Base-by-base conservation (phyloP, 2,888 invertebrate species). In the Cremastinae sp. region DNA sequence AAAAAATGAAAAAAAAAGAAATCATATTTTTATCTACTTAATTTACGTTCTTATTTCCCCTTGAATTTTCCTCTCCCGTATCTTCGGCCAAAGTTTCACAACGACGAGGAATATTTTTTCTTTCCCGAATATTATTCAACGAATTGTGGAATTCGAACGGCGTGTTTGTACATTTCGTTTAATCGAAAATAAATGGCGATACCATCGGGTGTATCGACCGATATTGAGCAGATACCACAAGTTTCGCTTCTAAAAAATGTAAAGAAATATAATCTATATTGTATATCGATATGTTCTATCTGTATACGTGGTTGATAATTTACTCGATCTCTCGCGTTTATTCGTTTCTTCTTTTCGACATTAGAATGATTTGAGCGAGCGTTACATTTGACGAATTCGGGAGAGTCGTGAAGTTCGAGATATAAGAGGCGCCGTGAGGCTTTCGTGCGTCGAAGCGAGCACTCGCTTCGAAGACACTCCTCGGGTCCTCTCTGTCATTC, bases 401-500 rank as follows among this genome's bases (percentile, higher is more conserved):
- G 5, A 28, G 28, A 28, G 28, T 3, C 2, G 28, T 28, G 28
- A 28, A 28, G 2, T 28, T 5, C 28, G 28, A 28, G 5, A 28
- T 28, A 5, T 5, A 5, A 28, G 28, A 5, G 5, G 28, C 2
- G 28, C 28, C 28, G 5, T 28, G 28, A n/a, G 53, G 12, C 56
- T 58, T 10, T 47, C 45, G 66, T 39, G 43, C n/a, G n/a, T 37
- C 47, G 58, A 56, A 37, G 56, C 16, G 28, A 47, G 58, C 47
- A 58, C 53, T 58, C 68, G 41, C 39, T n/a, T n/a, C n/a, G n/a
- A 22, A 10, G 37, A 41, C 47, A 85, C 62, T 86, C 84, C 56
- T 88, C 85, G 70, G 83, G 83, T 74, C 86, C 84, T 41, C 83
- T 85, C 39, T 88, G 74, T 83, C 90, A 28, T 28, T 28, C 28